A percentile compares a stretch with the other conserved stretches of the same genome.
Evolutionary conservation across 2,113 vertebrate genomes (phyloP).

Genomic region (Carassius carassius): DNA sequence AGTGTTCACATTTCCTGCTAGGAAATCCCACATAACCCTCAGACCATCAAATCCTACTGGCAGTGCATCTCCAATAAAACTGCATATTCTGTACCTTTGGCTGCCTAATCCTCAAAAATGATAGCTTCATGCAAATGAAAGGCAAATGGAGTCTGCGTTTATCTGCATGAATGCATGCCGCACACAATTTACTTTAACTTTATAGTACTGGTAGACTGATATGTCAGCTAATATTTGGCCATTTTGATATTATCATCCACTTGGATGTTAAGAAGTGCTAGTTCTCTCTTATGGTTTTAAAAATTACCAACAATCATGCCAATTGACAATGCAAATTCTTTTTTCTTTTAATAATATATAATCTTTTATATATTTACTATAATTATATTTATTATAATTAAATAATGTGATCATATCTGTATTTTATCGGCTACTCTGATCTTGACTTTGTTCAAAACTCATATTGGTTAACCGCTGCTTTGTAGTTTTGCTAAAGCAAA

Average conservation of each 20-base stretch:
- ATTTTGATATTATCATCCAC: background rate
- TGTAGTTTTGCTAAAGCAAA: background rate
- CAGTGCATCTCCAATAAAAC: background rate
- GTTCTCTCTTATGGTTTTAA: background rate
- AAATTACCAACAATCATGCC: background rate
- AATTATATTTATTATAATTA: background rate
- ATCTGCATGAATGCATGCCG: background rate
- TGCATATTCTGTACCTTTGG: background rate
- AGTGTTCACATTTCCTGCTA: background rate
- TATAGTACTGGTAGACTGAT: background rate
- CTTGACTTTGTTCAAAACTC: background rate
- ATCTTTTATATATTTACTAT: too few species aligned
- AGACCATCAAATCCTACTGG: background rate
- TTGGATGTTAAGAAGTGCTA: background rate
- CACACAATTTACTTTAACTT: background rate
- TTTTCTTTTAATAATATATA: background rate
- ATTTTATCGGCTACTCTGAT: background rate
- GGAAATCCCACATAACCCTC: background rate
- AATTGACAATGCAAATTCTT: background rate
- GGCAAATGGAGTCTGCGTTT: background rate
- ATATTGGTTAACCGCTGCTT: background rate
- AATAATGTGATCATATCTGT: too few species aligned
- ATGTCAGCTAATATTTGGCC: background rate
- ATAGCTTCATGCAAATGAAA: constrained; percentile 1
- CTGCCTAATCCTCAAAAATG: constrained; percentile 1